Evolutionary conservation across 2,113 vertebrate genomes (phyloP), one percentile per base, ranked within the genome.

Genomic region (Sterna hirundo): DNA sequence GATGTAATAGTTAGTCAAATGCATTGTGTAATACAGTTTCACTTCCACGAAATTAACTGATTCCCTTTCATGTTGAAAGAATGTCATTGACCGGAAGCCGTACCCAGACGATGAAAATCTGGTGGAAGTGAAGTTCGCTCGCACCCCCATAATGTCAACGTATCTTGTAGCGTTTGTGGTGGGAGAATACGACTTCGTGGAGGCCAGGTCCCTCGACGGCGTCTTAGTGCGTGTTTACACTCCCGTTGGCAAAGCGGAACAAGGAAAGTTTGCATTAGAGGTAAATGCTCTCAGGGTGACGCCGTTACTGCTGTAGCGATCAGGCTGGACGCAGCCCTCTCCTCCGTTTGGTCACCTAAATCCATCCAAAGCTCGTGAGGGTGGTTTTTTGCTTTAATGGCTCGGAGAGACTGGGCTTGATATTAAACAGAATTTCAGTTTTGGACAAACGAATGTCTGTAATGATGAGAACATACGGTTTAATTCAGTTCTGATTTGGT

Each of bases 141-240:
- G 99, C 64, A 99, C 99, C 3, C 99, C 99, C 55, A 96, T 99
- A 86, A 99, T 99, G 99, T 99, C 99, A 81, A 99, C 99, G 0
- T 99, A 99, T 94, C 98, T 99, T 16, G 99, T 99, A 88, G 99
- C 99, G 15, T 99, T 99, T 81, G 99, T 99, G 97, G 99, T 99
- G 72, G 99, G 99, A 74, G 99, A 99, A 95, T 99, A 99, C 29
- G 99, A 99, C 98, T 99, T 98, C 57, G 99, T 99, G 93, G 99
- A 99, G 98, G 99, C 98, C 94, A 98, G 98, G 65, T 99, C 99
- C 30, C 98, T 98, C 6, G 99, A 99, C 38, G 99, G 99, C 1
- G 91, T 99, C 64, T 98, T 98, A 46, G 99, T 99, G 64, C 99
- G 99, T 21, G 99, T 99, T 93, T 99, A 99, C 96, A 99, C 99